A percentile compares a stretch with the other conserved stretches of the same genome.
These are phyloP conservation scores for Gambusia affinis DNA, from an alignment of 2,113 vertebrate genomes.

Conservation along the genomic window DNA sequence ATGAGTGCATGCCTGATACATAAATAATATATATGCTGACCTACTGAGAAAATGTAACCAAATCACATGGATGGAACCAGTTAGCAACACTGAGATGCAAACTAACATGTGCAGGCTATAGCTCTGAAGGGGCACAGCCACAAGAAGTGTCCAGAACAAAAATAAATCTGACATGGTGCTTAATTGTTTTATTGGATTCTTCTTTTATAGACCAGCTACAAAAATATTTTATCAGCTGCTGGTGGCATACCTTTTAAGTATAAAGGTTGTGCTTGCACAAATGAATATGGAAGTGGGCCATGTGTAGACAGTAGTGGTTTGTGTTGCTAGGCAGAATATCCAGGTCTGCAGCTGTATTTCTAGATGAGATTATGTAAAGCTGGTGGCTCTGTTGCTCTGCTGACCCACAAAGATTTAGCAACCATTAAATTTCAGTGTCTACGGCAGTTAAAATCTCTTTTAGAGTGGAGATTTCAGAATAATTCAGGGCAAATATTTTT, in stretches of 20 bases:
- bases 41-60: conserved; percentile 45
- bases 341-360: conserved; percentile 14
- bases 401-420: background rate
- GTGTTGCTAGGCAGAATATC: conserved; percentile 64
- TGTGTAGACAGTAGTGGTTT: background rate
- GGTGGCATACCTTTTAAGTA: conserved; percentile 1
- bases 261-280: conserved; percentile 25
- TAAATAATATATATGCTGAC: conserved; percentile 60
- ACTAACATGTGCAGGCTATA: background rate
- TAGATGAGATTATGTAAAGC: conserved; percentile 28
- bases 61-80: conserved; percentile 1
- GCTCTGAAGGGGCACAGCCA: background rate
- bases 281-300: conserved; percentile 49
- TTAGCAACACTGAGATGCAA: conserved; percentile 34
- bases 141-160: background rate
- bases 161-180: background rate
- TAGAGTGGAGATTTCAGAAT: background rate
- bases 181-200: background rate
- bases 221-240: background rate
- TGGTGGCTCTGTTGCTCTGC: background rate
- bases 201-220: background rate
- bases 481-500: background rate
- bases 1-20: conserved; percentile 34
- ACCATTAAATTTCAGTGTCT: background rate
- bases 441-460: background rate